phyloP scores from a whole-genome alignment of 2,113 vertebrate genomes.

The Varanus salvator region DNA sequence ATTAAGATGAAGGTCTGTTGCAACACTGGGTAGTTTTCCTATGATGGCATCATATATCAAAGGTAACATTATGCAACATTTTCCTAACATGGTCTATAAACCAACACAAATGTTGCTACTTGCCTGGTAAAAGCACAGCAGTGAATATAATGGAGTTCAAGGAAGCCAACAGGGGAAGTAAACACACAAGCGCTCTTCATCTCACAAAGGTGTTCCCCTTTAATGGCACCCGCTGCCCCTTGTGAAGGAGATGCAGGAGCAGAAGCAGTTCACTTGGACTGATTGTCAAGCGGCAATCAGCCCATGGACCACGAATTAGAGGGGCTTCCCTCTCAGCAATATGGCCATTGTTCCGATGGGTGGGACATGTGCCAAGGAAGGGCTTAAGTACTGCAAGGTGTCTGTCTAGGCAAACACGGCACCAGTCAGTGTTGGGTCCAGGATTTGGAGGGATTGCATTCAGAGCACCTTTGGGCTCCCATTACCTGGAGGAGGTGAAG shows the following conservation, averaged over 20 bases:
- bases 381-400: not conserved
- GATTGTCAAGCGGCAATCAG: accelerated
- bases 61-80: slow-evolving; percentile 71
- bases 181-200: slow-evolving; percentile 45
- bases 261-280: not conserved
- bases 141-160: slow-evolving; percentile 61
- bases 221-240: slow-evolving; percentile 53
- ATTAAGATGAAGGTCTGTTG: slow-evolving; percentile 79
- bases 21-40: slow-evolving; percentile 77
- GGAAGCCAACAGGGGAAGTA: slow-evolving; percentile 49
- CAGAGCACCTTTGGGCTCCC: not conserved
- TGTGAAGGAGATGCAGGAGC: not conserved
- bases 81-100: slow-evolving; percentile 70
- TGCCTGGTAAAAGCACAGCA: slow-evolving; percentile 59
- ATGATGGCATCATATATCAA: slow-evolving; percentile 62
- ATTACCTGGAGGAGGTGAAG: not conserved
- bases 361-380: not conserved
- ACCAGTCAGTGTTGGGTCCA: not conserved
- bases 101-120: slow-evolving; percentile 65
- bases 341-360: not conserved
- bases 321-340: slow-evolving; percentile 10
- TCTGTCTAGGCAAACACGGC: no score
- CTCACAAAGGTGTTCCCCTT: slow-evolving; percentile 58
- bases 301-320: slow-evolving; percentile 42
- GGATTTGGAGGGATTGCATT: not conserved